Base-by-base conservation (phyloP, 2,113 vertebrate genomes). In the Amphiprion ocellaris region DNA sequence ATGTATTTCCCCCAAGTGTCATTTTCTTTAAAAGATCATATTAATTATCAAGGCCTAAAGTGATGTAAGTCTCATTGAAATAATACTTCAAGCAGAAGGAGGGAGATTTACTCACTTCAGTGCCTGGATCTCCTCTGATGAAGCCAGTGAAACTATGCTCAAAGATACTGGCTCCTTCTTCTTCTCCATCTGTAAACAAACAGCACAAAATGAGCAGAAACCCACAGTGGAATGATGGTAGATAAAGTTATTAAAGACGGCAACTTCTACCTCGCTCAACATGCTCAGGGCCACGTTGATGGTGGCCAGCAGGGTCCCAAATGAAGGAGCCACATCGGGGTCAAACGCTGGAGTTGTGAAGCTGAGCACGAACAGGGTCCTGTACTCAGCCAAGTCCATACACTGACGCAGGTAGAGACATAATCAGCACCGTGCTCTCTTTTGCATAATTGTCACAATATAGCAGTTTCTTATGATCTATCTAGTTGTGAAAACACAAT, bases 321-420 rank as follows among this genome's bases (percentile, higher is more conserved):
- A 99, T 0, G 97, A 99, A n/a, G 98, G 98, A 0, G 97, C 95
- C 0, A 97, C 97, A 0, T 99, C 98, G 0, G 97, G 96, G 86
- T 99, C 98, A 23, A 99, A 99, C 10, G 97, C 97, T 2, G 98
- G 97, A 0, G 97, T 97, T 0, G 96, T 97, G 83, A 99, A 99
- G 85, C 96, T 99, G 90, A 99, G 83, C 63, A 97, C 95, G 14
- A 99, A 99, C 56, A 99, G 95, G 78, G 97, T 92, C 4, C 95
- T 94, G 92, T 98, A 99, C 73, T 99, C 97, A 0, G 97, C 97
- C 66, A 99, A 92, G 90, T 99, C 98, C 95, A 99, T 94, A 0
- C 96, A 97, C 98, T 99, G 82, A 60, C 10, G 82, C 14, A 77
- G 21, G 8, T 15, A n/a, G 17, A 19, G 9, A 64, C 14, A 64